Conservation (phyloP, 1,140 invertebrate species). For the Eriosoma lanigerum region DNA sequence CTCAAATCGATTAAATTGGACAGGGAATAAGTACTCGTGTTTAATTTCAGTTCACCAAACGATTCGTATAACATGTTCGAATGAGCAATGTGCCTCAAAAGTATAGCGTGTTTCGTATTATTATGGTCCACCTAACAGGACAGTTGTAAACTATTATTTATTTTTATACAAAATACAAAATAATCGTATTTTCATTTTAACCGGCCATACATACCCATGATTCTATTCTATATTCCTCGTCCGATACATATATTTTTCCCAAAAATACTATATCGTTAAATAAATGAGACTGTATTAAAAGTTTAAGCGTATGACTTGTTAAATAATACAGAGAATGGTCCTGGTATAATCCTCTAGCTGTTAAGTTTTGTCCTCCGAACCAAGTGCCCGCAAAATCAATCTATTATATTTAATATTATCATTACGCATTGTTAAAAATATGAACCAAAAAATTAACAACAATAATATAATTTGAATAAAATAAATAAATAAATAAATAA, state of each 20-base stretch:
- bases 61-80: constrained; percentile 64
- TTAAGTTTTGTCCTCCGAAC: constrained; percentile 76
- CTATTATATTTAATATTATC: constrained; percentile 56
- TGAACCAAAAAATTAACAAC: too few species aligned
- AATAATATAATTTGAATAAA: too few species aligned
- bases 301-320: constrained; percentile 68
- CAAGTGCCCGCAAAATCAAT: constrained; percentile 71
- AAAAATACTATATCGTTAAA: constrained; percentile 69
- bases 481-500: too few species aligned
- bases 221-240: constrained; percentile 64
- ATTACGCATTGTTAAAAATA: not conserved
- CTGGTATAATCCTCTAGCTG: constrained; percentile 69
- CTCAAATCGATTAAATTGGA: constrained; percentile 58
- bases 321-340: constrained; percentile 67
- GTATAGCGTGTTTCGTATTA: constrained; percentile 64
- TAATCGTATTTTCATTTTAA: too few species aligned
- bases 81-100: constrained; percentile 63
- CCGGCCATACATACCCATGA: constrained; percentile 60
- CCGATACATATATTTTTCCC: constrained; percentile 65
- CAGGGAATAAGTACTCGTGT: constrained; percentile 67
- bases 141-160: not conserved
- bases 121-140: constrained; percentile 64
- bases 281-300: constrained; percentile 69
- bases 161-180: too few species aligned
- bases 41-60: constrained; percentile 67